Base-by-base conservation (phyloP, 1,140 invertebrate genomes). In the Oreohelix idahoensis region DNA sequence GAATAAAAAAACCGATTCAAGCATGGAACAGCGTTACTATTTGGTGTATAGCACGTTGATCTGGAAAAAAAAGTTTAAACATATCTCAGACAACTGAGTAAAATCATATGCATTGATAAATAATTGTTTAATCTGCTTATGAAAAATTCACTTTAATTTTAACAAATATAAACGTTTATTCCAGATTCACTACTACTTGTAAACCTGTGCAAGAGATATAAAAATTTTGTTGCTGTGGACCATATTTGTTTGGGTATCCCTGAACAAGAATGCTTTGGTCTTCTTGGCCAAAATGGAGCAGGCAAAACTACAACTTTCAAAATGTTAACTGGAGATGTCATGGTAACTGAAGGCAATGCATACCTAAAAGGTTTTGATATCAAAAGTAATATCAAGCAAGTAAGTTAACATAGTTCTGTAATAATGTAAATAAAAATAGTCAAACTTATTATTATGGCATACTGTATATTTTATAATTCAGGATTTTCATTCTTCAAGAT, bases 261-360 rank as follows among this genome's bases (percentile, higher is more conserved):
- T n/a, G 84, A 90, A 38, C 93, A 94, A n/a, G 96, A 98, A 93
- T 98, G 97, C 89, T 98, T 98, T 92, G 97, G 97, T 1, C 92
- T 99, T 58, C 93, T 99, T 39, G 97, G 97, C 26, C 93, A 96
- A 0, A 96, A 96, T 89, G 97, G 97, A 0, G 97, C 97, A 5
- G 97, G 97, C 15, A 98, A 98, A 93, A 97, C 96, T 10, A 96
- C 96, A 8, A 97, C 96, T 1, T 98, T 98, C 86, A 95, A 95
- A 88, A 94, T 95, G 94, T 84, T 95, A 84, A 98, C 97, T 0
- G 97, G 97, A 51, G 92, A 93, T 87, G 86, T 91, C 39, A 84
- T 88, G 45, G 84, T 91, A 0, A 89, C 87, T 4, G 78, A 79
- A 36, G 93, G 93, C n/a, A 90, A 91, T 82, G 91, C 92, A 0